phyloP scores from a whole-genome alignment of 2,888 invertebrate species.

The Spatulosminthurus flaviceps region DNA sequence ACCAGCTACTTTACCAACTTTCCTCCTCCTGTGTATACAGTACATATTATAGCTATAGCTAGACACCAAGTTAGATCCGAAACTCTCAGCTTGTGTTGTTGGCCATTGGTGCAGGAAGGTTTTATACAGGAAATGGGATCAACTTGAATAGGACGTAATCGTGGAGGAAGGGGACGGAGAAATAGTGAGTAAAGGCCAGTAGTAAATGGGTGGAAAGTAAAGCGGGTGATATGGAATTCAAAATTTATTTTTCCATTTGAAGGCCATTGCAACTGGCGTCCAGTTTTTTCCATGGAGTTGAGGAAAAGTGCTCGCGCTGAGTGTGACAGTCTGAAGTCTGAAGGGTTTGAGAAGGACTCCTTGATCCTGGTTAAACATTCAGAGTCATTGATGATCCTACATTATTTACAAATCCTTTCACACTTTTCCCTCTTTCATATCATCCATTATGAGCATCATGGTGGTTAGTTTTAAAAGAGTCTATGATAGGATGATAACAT shows the following conservation, averaged over 20 bases:
- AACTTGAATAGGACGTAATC: background rate
- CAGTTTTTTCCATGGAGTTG: too few species aligned
- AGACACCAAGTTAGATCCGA: too few species aligned
- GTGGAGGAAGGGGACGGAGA: background rate
- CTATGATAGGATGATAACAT: too few species aligned
- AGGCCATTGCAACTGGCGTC: background rate
- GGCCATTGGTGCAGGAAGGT: too few species aligned
- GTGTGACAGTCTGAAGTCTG: background rate
- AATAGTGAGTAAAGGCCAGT: background rate
- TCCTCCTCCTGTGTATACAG: too few species aligned
- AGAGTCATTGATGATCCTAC: background rate
- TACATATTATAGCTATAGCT: too few species aligned
- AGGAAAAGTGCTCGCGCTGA: background rate
- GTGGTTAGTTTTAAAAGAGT: background rate
- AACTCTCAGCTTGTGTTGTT: too few species aligned
- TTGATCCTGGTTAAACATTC: conserved; percentile 24
- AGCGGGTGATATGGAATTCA: conserved; percentile 10
- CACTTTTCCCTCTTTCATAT: background rate
- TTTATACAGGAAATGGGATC: too few species aligned
- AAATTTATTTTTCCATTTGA: conserved; percentile 30
- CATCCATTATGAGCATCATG: background rate
- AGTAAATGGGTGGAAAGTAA: background rate
- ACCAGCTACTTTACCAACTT: too few species aligned
- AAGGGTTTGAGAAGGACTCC: background rate
- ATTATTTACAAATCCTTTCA: conserved; percentile 1